Evolutionary conservation across 1,140 invertebrate genomes (phyloP).

Genomic region (Cydia pomonella): DNA sequence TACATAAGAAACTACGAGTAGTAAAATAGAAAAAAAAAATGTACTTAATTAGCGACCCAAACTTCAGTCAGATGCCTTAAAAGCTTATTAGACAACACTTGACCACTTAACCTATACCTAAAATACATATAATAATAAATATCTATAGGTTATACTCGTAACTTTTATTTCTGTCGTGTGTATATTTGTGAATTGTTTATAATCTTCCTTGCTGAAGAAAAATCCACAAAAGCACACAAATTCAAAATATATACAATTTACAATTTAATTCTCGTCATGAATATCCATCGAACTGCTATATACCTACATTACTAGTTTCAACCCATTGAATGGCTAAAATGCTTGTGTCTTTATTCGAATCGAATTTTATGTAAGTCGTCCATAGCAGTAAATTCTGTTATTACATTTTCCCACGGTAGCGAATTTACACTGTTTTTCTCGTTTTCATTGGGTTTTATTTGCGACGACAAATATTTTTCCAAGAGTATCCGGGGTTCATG

Average conservation of each 20-base stretch:
- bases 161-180: no score
- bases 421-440: constrained; percentile 19
- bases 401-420: background rate
- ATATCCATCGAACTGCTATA: constrained; percentile 19
- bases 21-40: no score
- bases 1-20: no score
- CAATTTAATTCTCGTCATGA: constrained; percentile 14
- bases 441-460: constrained; percentile 15
- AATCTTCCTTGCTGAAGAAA: background rate
- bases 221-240: background rate
- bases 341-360: constrained; percentile 30
- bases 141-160: no score
- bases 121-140: no score
- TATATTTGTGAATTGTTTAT: no score
- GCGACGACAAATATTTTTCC: constrained; percentile 18
- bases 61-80: no score
- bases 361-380: constrained; percentile 19
- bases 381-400: constrained; percentile 17
- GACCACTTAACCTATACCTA: no score
- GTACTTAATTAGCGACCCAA: no score
- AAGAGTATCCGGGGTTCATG: constrained; percentile 9
- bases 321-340: constrained; percentile 27
- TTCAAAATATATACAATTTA: background rate
- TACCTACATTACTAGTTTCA: constrained; percentile 28
- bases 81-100: no score